phyloP scores from a whole-genome alignment of 2,797 vertebrate species.

The Sebastes matsubarae region DNA sequence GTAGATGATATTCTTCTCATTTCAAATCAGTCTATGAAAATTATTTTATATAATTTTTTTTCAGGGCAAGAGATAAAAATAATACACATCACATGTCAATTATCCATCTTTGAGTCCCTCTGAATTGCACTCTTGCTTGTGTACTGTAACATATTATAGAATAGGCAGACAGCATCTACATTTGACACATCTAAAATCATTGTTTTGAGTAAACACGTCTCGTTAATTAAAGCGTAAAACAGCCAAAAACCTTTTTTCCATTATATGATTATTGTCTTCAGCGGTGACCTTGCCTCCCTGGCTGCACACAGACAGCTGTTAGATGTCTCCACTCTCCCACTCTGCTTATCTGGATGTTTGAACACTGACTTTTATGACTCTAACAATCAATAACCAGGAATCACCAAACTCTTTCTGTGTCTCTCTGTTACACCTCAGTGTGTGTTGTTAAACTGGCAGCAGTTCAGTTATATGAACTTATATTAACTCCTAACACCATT shows the following conservation, averaged over 20 bases:
- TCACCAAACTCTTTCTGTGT: neutral
- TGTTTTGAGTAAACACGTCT: neutral
- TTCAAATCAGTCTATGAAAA: neutral
- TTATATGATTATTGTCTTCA: neutral
- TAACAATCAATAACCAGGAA: neutral
- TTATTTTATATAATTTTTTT: neutral
- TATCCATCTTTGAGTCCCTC: neutral
- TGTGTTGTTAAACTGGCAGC: neutral
- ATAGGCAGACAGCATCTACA: neutral
- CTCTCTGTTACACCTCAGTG: neutral
- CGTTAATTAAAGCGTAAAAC: neutral
- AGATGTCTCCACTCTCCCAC: neutral
- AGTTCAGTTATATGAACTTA: neutral
- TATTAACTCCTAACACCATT: neutral
- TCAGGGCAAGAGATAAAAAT: neutral
- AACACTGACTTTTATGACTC: neutral
- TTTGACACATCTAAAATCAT: neutral
- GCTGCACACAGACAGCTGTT: neutral
- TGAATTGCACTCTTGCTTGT: neutral
- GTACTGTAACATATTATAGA: neutral
- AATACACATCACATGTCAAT: neutral
- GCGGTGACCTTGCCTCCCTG: neutral
- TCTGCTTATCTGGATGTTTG: constrained; percentile 1
- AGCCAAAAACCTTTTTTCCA: neutral
- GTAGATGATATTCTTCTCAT: neutral